These are phyloP conservation scores for Pandemis corylana DNA, from an alignment of 2,888 invertebrate genomes.

Conservation along the genomic window DNA sequence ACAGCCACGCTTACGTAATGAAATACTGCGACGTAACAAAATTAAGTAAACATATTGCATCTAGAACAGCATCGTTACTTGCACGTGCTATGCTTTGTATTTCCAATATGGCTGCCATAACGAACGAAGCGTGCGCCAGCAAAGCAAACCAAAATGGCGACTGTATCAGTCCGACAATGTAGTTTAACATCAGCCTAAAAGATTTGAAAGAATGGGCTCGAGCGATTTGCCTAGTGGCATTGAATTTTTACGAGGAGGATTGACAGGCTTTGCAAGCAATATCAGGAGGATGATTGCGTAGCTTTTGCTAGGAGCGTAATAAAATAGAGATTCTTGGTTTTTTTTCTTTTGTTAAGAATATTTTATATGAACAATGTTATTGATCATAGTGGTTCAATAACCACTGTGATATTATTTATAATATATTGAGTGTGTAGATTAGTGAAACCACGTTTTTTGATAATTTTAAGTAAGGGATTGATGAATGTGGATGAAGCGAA, in stretches of 20 bases:
- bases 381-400: too few relatives aligned
- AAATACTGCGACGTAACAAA: neutral
- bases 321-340: neutral
- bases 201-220: conserved; percentile 3
- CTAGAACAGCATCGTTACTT: neutral
- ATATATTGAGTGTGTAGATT: too few relatives aligned
- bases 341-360: too few relatives aligned
- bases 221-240: conserved; percentile 6
- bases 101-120: conserved; percentile 15
- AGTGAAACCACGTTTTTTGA: too few relatives aligned
- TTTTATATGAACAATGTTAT: too few relatives aligned
- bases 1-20: neutral
- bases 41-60: neutral
- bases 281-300: neutral
- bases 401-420: too few relatives aligned
- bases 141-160: conserved; percentile 3
- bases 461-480: too few relatives aligned
- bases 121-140: neutral
- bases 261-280: neutral
- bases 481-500: too few relatives aligned
- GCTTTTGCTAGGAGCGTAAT: neutral
- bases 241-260: conserved; percentile 7
- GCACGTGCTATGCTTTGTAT: conserved; percentile 14
- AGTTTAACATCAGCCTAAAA: conserved; percentile 9
- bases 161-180: neutral